Evolutionary conservation across 2,797 vertebrate species (phyloP).

Genomic region (Cephalopachus bancanus): DNA sequence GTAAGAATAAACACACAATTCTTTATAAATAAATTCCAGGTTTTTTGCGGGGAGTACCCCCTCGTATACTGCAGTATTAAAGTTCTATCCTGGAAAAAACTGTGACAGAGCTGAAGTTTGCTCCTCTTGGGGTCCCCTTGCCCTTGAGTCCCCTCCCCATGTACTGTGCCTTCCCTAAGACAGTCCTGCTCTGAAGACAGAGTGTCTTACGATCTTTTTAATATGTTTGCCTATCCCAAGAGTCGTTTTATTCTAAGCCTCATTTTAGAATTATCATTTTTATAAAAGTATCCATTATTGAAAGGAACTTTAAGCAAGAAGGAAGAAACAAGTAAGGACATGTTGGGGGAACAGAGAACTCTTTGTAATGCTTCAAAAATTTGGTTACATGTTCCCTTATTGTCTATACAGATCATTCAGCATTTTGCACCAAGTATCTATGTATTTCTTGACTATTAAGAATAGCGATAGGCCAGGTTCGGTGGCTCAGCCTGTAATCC

Average conservation of each 20-base stretch:
- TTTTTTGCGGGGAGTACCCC: too few relatives aligned
- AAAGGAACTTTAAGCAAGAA: neutral
- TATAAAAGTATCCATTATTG: neutral
- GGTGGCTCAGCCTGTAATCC: too few relatives aligned
- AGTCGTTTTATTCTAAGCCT: neutral
- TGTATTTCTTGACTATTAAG: neutral
- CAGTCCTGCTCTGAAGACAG: neutral
- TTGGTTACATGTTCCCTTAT: neutral
- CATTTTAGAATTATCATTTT: neutral
- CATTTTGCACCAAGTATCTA: neutral
- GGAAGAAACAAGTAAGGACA: neutral
- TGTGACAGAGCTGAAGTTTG: neutral
- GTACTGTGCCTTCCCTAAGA: neutral
- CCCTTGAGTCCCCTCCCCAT: neutral
- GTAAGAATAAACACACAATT: too few relatives aligned
- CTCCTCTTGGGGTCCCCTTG: too few relatives aligned
- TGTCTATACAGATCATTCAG: neutral
- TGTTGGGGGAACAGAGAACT: neutral
- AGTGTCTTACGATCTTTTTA: neutral
- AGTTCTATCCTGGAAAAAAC: neutral
- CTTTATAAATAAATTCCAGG: too few relatives aligned
- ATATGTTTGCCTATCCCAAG: neutral
- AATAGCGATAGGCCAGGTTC: neutral
- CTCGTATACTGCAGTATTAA: accelerated
- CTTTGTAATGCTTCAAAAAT: neutral